Conservation (phyloP, 1,140 invertebrate species). For the Eufriesea mexicana region DNA sequence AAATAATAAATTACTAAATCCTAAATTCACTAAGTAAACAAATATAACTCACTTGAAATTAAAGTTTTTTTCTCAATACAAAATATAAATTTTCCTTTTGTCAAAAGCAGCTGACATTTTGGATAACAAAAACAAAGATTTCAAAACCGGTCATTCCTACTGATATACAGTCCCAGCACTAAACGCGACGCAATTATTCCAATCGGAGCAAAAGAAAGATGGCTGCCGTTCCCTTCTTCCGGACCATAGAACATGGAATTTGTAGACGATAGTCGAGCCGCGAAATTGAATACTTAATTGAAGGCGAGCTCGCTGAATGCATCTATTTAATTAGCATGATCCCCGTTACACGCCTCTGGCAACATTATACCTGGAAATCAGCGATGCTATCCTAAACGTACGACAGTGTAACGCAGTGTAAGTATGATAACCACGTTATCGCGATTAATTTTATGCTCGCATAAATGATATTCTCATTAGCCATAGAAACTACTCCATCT, state of each 20-base stretch:
- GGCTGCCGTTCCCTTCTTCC: not conserved
- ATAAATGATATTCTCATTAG: not conserved
- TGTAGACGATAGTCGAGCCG: not conserved
- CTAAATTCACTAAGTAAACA: too few species aligned
- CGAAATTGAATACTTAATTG: constrained; percentile 1
- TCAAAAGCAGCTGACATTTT: too few species aligned
- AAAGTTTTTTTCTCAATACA: too few species aligned
- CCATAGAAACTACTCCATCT: not conserved
- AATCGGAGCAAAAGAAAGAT: not conserved
- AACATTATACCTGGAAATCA: not conserved
- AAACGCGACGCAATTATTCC: too few species aligned
- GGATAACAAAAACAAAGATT: too few species aligned
- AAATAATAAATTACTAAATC: too few species aligned
- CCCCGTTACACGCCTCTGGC: not conserved
- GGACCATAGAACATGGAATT: not conserved
- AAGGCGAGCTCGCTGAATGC: not conserved
- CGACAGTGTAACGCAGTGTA: too few species aligned
- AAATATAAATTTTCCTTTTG: too few species aligned
- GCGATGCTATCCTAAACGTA: too few species aligned
- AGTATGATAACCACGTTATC: not conserved
- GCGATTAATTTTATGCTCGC: not conserved
- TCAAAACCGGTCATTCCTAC: too few species aligned
- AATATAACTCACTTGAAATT: too few species aligned
- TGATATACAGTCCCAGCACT: too few species aligned
- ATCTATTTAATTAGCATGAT: not conserved